These are phyloP conservation scores for Pachyrhynchus sulphureomaculatus DNA, from an alignment of 1,140 invertebrate species.

Conservation along the genomic window DNA sequence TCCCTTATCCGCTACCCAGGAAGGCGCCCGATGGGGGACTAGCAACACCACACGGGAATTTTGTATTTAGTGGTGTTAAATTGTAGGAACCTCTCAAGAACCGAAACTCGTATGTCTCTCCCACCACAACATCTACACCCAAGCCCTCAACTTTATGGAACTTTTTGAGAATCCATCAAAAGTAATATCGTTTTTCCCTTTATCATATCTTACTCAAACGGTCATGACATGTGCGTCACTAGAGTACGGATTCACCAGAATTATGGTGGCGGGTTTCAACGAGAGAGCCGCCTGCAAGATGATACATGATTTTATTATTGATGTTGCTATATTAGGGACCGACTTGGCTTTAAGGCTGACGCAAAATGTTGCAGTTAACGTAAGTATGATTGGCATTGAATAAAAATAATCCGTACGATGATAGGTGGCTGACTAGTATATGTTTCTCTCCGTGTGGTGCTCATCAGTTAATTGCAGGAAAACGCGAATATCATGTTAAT, in stretches of 20 bases:
- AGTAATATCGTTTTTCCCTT: slow-evolving; percentile 39
- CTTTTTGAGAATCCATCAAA: slow-evolving; percentile 28
- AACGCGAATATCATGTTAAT: no score
- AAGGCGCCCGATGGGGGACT: no score
- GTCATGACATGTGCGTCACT: slow-evolving; percentile 34
- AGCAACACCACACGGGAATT: no score
- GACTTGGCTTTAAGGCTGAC: slow-evolving; percentile 29
- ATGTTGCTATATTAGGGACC: slow-evolving; percentile 34
- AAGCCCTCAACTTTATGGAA: slow-evolving; percentile 24
- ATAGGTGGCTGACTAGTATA: no score
- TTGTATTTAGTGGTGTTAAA: no score
- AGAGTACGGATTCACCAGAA: slow-evolving; percentile 23
- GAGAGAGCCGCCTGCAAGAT: slow-evolving; percentile 39
- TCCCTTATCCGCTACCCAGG: no score
- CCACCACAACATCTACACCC: slow-evolving; percentile 34
- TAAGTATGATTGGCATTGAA: no score
- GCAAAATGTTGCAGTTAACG: slow-evolving; percentile 33
- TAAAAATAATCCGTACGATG: no score
- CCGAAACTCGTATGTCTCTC: slow-evolving; percentile 40
- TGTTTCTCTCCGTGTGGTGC: no score
- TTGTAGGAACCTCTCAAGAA: slow-evolving; percentile 17
- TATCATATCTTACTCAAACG: slow-evolving; percentile 37
- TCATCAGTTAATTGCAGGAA: no score
- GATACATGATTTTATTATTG: slow-evolving; percentile 41
- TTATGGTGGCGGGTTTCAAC: slow-evolving; percentile 33